phyloP scores from a whole-genome alignment of 1,140 invertebrate species.

The Aphaenogaster ashmeadi region DNA sequence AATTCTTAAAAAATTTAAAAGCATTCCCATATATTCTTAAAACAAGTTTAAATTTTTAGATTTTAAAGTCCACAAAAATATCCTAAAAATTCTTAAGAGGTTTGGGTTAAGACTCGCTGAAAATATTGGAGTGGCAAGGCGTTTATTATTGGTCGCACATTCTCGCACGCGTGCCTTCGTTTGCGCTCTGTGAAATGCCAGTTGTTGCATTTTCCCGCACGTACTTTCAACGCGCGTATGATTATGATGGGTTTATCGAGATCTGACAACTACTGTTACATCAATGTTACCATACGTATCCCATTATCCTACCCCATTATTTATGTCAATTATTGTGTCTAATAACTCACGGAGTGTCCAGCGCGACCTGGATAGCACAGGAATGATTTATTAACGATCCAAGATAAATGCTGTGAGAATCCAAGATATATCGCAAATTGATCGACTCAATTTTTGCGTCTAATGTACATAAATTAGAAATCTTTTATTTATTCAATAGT shows the following conservation, averaged over 20 bases:
- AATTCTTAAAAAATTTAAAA: background rate
- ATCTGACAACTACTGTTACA: constrained; percentile 56
- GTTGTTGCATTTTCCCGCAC: constrained; percentile 4
- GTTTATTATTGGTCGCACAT: constrained; percentile 17
- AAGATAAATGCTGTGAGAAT: constrained; percentile 34
- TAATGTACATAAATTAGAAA: constrained; percentile 44
- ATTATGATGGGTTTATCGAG: constrained; percentile 51
- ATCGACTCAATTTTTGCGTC: constrained; percentile 32
- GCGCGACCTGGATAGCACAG: constrained; percentile 32
- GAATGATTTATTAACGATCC: constrained; percentile 55
- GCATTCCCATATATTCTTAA: background rate
- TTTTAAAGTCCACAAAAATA: background rate
- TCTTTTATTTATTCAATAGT: constrained; percentile 20
- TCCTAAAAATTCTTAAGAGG: background rate
- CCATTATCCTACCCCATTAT: constrained; percentile 48
- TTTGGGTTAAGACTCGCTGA: background rate
- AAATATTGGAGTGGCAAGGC: background rate
- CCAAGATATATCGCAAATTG: constrained; percentile 47
- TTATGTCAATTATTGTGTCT: constrained; percentile 52
- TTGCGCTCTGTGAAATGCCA: constrained; percentile 34
- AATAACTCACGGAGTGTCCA: constrained; percentile 31
- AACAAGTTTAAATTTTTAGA: background rate
- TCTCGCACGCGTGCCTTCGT: constrained; percentile 46
- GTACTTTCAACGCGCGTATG: constrained; percentile 2
- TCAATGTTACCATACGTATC: background rate